Evolutionary conservation across 2,888 invertebrate species (phyloP).

Genomic region (Drosophila robusta): DNA sequence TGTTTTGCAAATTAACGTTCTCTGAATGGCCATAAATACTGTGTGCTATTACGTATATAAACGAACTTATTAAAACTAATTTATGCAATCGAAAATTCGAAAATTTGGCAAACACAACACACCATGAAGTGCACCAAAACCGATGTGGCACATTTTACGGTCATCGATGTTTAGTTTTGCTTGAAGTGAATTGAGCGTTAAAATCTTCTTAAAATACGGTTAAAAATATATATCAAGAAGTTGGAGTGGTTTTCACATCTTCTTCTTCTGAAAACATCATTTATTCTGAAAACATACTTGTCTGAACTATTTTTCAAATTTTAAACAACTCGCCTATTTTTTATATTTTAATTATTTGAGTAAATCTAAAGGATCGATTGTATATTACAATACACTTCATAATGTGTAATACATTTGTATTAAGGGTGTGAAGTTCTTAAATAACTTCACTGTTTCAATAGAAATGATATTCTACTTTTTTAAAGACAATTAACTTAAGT

Average conservation of each 20-base stretch:
- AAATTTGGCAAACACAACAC: conserved; percentile 14
- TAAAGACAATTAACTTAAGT: conserved; percentile 20
- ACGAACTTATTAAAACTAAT: conserved; percentile 58
- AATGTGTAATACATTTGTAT: too few relatives aligned
- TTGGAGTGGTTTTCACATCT: too few relatives aligned
- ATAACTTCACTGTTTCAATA: background rate
- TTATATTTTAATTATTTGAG: too few relatives aligned
- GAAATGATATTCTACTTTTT: background rate
- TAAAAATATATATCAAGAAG: too few relatives aligned
- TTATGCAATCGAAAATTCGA: conserved; percentile 41
- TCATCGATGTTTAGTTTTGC: conserved; percentile 7
- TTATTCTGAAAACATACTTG: too few relatives aligned
- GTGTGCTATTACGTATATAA: conserved; percentile 26
- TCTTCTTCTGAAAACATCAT: too few relatives aligned
- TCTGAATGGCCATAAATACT: conserved; percentile 50
- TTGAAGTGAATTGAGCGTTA: conserved; percentile 1
- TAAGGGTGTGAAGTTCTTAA: too few relatives aligned
- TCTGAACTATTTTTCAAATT: too few relatives aligned
- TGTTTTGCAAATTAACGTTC: conserved; percentile 67
- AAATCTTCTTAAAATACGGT: background rate
- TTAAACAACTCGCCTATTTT: too few relatives aligned
- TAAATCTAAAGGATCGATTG: too few relatives aligned
- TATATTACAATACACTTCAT: too few relatives aligned
- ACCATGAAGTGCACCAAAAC: background rate
- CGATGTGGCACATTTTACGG: conserved; percentile 12